A percentile compares a stretch with the other conserved stretches of the same genome.
These are phyloP conservation scores for Umimayanthus chanpuru DNA, from an alignment of 92 coral and sea anemone genomes.

Conservation along the genomic window DNA sequence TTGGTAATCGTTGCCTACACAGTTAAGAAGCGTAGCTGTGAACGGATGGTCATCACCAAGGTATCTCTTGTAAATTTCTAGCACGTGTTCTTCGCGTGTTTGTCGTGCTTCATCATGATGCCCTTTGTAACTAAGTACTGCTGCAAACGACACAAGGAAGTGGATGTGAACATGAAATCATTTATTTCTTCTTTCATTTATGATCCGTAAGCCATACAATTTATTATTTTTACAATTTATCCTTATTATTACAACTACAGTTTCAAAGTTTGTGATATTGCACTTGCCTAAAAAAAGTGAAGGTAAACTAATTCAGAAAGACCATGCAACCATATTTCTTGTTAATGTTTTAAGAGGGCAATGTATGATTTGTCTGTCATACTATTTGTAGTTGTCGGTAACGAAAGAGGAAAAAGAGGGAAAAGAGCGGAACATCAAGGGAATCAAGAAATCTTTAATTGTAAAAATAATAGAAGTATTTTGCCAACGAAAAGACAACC, in stretches of 20 bases:
- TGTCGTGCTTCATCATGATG: slow-evolving; percentile 23
- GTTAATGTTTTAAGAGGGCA: not conserved
- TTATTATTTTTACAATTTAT: no score
- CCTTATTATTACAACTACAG: no score
- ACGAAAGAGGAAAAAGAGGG: not conserved
- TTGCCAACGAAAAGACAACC: no score
- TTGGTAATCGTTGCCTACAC: slow-evolving; percentile 52
- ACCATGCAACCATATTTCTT: no score
- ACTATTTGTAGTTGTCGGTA: not conserved
- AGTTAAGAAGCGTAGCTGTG: slow-evolving; percentile 58
- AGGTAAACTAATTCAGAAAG: no score
- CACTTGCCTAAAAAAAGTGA: no score
- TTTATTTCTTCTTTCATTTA: no score
- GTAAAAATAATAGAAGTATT: no score
- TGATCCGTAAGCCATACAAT: no score
- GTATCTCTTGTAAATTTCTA: slow-evolving; percentile 46
- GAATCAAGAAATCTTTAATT: not conserved
- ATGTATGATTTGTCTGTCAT: not conserved
- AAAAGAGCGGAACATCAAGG: not conserved
- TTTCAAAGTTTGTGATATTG: no score
- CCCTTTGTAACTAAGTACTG: not conserved
- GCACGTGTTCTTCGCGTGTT: slow-evolving; percentile 25
- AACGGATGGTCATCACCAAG: slow-evolving; percentile 59
- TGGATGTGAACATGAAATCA: no score
- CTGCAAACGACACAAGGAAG: not conserved